Base-by-base conservation (phyloP, 2,113 vertebrate species). In the Climacteris rufus region DNA sequence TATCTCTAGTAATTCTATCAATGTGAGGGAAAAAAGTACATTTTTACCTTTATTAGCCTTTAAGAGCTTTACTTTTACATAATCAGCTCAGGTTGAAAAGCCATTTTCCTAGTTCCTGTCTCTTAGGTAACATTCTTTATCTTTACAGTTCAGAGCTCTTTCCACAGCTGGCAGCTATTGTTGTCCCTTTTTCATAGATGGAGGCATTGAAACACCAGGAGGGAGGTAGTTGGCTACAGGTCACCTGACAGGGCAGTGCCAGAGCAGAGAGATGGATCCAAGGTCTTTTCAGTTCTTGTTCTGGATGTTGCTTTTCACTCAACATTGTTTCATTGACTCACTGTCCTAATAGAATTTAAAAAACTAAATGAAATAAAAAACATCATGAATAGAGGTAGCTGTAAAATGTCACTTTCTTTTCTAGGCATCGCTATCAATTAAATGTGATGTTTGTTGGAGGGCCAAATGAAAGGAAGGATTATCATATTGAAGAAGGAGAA, bases 401-500 rank as follows among this genome's bases (percentile, higher is more conserved):
- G 87, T 50, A 91, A 93, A 93, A 74, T 66, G 27, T 76, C 27
- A 21, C 13, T 83, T 91, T 72, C 59, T 70, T 49, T 93, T 72
- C 54, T 90, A 98, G 99, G 99, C 98, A 98, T 96, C 97, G 97
- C 85, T 64, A 93, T 70, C 99, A 99, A 91, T 90, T 99, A 96
- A 99, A 98, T 82, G 93, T 99, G 95, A 99, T 99, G 99, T 99
- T 99, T 96, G 99, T 99, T 18, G 99, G 99, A 86, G 99, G 99
- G 19, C 99, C 99, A 60, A 99, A 99, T 77, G 98, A 97, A 94
- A 98, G 99, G 89, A 99, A 99, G 90, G 99, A 99, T 97, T 99
- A 99, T 94, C 99, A 99, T 80, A 98, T 99, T 42, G 99, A 99
- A 96, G 99, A 99, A 98, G 99, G 99, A 54, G 99, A 99, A 97